phyloP scores from a whole-genome alignment of 2,888 invertebrate species.

The Drosophila greeni region DNA sequence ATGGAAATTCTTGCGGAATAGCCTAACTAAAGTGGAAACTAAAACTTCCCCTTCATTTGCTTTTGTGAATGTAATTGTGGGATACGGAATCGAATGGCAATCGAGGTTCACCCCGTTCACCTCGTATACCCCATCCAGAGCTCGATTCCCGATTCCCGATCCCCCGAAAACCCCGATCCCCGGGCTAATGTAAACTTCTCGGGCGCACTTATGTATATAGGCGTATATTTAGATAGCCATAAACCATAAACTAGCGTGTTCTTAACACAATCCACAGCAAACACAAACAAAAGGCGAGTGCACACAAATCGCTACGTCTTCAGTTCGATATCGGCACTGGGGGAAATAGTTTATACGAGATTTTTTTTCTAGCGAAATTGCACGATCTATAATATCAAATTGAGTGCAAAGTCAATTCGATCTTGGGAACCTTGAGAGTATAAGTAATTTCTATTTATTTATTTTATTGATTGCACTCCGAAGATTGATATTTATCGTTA shows the following conservation, averaged over 20 bases:
- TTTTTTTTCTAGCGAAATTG: not conserved
- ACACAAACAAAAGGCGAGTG: constrained; percentile 37
- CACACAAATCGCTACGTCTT: constrained; percentile 30
- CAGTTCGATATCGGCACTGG: constrained; percentile 24
- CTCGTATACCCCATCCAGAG: not conserved
- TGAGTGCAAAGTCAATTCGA: not conserved
- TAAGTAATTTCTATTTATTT: not conserved
- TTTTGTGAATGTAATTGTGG: constrained; percentile 18
- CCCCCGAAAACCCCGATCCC: not conserved
- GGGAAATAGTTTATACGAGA: not conserved
- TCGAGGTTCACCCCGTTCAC: not conserved
- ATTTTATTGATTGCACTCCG: not conserved
- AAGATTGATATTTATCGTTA: not conserved
- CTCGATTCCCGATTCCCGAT: not conserved
- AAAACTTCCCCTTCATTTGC: constrained; percentile 7
- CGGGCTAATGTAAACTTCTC: constrained; percentile 31
- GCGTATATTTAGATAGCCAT: constrained; percentile 45
- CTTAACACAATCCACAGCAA: constrained; percentile 46
- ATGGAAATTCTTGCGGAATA: constrained; percentile 18
- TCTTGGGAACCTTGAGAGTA: not conserved
- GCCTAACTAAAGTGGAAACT: constrained; percentile 24
- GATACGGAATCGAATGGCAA: constrained; percentile 28
- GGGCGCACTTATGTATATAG: constrained; percentile 13
- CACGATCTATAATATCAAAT: not conserved
- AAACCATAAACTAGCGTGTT: constrained; percentile 51